These are phyloP conservation scores for Lycocorax pyrrhopterus DNA, from an alignment of 2,113 vertebrate genomes.

Conservation along the genomic window DNA sequence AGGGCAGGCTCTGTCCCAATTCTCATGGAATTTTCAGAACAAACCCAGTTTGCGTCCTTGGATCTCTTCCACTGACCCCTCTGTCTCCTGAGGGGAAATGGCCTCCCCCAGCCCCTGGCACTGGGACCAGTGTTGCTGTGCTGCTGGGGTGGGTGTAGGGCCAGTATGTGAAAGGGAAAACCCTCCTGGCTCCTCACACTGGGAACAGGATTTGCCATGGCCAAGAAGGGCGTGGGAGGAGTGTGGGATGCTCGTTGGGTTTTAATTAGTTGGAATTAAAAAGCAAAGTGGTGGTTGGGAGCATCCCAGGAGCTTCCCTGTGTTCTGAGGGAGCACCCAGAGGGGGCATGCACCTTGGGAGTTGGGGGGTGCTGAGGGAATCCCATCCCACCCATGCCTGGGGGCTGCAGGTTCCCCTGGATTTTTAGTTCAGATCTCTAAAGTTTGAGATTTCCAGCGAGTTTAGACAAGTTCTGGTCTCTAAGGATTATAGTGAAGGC, in stretches of 20 bases:
- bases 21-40: neutral
- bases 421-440: neutral
- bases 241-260: neutral
- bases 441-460: neutral
- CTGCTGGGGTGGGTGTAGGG: neutral
- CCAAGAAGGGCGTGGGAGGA: neutral
- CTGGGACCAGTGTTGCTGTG: neutral
- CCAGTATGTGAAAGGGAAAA: accelerated
- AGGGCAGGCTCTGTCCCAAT: neutral
- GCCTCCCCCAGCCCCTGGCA: neutral
- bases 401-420: neutral
- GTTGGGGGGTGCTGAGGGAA: neutral
- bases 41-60: neutral
- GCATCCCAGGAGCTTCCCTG: neutral
- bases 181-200: neutral
- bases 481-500: accelerated
- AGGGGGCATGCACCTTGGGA: neutral
- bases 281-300: neutral
- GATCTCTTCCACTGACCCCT: neutral
- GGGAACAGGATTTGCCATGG: neutral
- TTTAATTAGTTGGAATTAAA: neutral
- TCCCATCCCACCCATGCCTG: neutral
- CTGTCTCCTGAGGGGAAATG: neutral
- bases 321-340: neutral
- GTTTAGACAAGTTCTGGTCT: neutral